phyloP scores from a whole-genome alignment of 2,113 vertebrate genomes.

The Ascaphus truei region DNA sequence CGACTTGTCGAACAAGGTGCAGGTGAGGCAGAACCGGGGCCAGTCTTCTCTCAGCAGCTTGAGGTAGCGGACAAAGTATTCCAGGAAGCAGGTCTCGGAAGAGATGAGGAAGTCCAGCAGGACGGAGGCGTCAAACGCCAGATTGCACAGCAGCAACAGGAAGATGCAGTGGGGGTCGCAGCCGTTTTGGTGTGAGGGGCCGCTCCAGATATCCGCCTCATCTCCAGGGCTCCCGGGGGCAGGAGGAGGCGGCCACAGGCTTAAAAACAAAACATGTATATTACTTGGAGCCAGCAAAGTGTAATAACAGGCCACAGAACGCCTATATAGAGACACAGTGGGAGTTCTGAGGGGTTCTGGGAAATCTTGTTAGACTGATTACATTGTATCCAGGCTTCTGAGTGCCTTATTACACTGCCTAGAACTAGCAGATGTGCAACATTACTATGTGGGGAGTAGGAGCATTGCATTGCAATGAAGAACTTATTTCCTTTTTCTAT shows the following conservation, averaged over 20 bases:
- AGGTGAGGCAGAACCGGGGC: slow-evolving; percentile 61
- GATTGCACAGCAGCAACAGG: slow-evolving; percentile 70
- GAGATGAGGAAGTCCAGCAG: slow-evolving; percentile 94
- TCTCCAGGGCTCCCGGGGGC: slow-evolving; percentile 1
- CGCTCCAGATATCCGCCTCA: slow-evolving; percentile 36
- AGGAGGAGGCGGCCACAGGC: slow-evolving; percentile 11
- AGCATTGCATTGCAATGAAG: no score
- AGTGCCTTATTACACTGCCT: no score
- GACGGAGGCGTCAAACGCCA: slow-evolving; percentile 79
- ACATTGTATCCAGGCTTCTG: no score
- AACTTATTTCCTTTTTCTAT: no score
- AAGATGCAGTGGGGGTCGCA: slow-evolving; percentile 89
- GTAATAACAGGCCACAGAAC: background rate
- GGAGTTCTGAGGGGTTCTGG: no score
- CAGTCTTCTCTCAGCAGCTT: slow-evolving; percentile 74
- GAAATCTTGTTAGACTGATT: no score
- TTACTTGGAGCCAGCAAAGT: no score
- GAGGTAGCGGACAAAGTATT: slow-evolving; percentile 87
- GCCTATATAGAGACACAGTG: background rate
- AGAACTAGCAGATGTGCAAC: no score
- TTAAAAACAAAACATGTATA: slow-evolving; percentile 42
- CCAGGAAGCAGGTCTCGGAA: slow-evolving; percentile 89
- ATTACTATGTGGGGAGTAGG: no score
- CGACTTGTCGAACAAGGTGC: slow-evolving; percentile 45
- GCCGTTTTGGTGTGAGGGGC: slow-evolving; percentile 52